Evolutionary conservation across 2,888 invertebrate genomes (phyloP), one percentile per base, ranked within the genome.

Genomic region (Rhingia campestris): DNA sequence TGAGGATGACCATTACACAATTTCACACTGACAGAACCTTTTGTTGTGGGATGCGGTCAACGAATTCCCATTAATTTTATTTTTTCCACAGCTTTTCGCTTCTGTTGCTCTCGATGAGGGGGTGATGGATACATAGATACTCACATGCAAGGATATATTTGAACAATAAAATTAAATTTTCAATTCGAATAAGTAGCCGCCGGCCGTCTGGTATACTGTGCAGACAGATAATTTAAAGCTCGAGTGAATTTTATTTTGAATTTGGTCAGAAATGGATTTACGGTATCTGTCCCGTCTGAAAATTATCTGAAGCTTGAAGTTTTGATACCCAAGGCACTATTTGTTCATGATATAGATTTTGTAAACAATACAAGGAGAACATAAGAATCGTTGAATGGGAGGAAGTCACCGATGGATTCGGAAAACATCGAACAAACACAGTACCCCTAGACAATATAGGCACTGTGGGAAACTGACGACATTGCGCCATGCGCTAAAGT

Each of bases 1-100:
- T 33, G 74, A 30, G 49, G 56, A 69, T 84, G 84, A 80, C 80
- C 84, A 75, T 70, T 61, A 80, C 66, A 67, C 76, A 64, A 81
- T 85, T 85, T 85, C 85, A 85, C 85, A 81, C 81, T 81, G 81
- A 81, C 81, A 76, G 67, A 72, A 72, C 67, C 80, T 81, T 76
- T 85, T 85, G 80, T 80, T 54, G 56, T 53, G 66, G 73, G 74
- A 72, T 85, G 81, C 67, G 85, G 85, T 81, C 85, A 85, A 67
- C 69, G 22, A 76, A 81, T 81, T 81, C 81, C 85, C 81, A 85
- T 85, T 85, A 80, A 84, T 80, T 80, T 82, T 70, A 63, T 58
- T 70, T 84, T 74, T 77, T 7, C 58, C 45, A 58, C 45, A 58
- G 53, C 59, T 66, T 72, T 72, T 59, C 32, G 47, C 41, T 66